phyloP scores from a whole-genome alignment of 2,113 vertebrate genomes.

The Callopanchax toddi region DNA sequence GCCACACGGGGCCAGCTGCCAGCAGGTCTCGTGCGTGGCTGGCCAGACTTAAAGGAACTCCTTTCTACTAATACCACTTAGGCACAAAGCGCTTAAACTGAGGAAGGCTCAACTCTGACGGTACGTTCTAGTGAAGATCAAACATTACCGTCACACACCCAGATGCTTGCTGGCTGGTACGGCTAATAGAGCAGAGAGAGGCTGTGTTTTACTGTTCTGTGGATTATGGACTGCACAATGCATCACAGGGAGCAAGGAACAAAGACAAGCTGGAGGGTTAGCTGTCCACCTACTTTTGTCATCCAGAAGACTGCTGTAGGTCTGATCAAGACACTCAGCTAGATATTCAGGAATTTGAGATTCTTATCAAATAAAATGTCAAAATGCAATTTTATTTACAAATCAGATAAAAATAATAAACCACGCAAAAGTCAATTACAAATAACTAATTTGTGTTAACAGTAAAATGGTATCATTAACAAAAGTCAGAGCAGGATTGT shows the following conservation, averaged over 20 bases:
- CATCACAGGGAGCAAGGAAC: slow-evolving; percentile 10
- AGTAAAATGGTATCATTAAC: too few relatives aligned
- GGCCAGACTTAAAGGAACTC: slow-evolving; percentile 70
- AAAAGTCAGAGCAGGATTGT: too few relatives aligned
- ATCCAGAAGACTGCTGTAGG: too few relatives aligned
- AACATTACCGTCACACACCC: slow-evolving; percentile 24
- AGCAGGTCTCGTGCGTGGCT: slow-evolving; percentile 58
- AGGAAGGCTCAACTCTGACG: slow-evolving; percentile 39
- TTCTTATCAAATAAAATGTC: too few relatives aligned
- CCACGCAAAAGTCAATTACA: too few relatives aligned
- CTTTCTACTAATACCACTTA: slow-evolving; percentile 68
- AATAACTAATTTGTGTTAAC: too few relatives aligned
- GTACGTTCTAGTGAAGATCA: slow-evolving; percentile 36
- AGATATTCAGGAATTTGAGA: too few relatives aligned
- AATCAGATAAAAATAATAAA: too few relatives aligned
- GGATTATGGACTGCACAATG: slow-evolving; percentile 13
- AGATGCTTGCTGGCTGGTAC: slow-evolving; percentile 28
- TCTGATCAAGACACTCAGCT: too few relatives aligned
- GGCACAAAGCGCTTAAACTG: slow-evolving; percentile 53
- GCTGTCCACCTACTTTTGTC: background rate
- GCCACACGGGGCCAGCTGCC: slow-evolving; percentile 47
- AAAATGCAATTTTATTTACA: too few relatives aligned
- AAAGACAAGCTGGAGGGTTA: slow-evolving; percentile 12
- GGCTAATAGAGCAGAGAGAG: slow-evolving; percentile 10
- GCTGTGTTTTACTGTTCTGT: slow-evolving; percentile 23